phyloP scores from a whole-genome alignment of 2,797 vertebrate genomes.

The Microhierax caerulescens region DNA sequence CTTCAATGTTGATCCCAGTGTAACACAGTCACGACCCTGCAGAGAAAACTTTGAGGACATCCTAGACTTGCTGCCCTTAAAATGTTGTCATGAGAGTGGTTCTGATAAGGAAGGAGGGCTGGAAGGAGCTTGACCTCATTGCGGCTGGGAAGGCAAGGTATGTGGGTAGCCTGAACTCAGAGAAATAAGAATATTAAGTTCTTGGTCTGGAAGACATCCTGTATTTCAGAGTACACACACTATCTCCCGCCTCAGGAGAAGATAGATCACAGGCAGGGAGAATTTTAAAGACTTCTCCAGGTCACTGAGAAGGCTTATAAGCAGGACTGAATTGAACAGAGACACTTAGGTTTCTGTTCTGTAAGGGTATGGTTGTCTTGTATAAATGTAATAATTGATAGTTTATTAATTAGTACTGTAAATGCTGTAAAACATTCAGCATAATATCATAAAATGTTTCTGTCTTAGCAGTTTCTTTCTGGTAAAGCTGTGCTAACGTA shows the following conservation, averaged over 20 bases:
- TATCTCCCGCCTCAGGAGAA: neutral
- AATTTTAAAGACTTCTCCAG: neutral
- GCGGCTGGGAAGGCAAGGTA: neutral
- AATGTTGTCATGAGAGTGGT: neutral
- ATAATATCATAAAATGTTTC: neutral
- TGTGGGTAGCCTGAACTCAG: neutral
- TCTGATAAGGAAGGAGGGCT: neutral
- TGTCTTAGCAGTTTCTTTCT: neutral
- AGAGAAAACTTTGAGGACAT: neutral
- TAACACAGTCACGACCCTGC: neutral
- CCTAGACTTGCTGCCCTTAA: neutral
- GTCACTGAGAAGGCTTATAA: neutral
- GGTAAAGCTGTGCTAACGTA: neutral
- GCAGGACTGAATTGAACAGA: neutral
- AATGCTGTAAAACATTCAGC: neutral
- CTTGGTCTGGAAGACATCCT: neutral
- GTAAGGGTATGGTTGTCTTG: neutral
- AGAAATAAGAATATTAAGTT: neutral
- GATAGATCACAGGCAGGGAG: neutral
- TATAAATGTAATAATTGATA: neutral
- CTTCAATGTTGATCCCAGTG: neutral
- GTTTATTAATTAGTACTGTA: neutral
- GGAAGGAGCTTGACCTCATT: neutral
- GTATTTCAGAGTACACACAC: neutral
- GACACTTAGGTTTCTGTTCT: neutral